phyloP scores from a whole-genome alignment of 2,888 invertebrate species.

The Metellina segmentata region DNA sequence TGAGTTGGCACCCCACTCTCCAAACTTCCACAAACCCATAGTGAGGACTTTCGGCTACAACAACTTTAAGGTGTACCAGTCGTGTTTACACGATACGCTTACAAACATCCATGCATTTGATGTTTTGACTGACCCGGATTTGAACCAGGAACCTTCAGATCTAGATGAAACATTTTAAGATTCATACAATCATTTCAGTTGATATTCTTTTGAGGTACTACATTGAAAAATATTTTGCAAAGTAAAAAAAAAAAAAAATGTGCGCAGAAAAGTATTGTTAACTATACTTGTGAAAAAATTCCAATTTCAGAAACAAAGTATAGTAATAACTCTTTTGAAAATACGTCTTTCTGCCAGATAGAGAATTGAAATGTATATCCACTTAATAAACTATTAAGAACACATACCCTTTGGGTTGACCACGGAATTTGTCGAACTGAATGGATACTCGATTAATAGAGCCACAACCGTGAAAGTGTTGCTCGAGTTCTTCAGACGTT shows the following conservation, averaged over 20 bases:
- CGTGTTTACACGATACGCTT: no score
- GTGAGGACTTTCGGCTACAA: no score
- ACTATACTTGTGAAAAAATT: neutral
- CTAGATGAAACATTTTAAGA: no score
- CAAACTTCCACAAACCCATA: no score
- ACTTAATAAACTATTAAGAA: neutral
- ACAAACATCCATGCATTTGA: no score
- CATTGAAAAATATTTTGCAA: neutral
- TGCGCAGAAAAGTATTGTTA: neutral
- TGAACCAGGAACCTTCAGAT: no score
- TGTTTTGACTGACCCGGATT: no score
- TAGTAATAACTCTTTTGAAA: neutral
- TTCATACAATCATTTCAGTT: no score
- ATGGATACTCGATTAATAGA: constrained; percentile 99
- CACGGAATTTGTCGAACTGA: constrained; percentile 98
- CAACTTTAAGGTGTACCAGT: no score
- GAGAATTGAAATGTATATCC: neutral
- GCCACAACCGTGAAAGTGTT: constrained; percentile 99
- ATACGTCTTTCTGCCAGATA: neutral
- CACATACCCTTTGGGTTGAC: constrained; percentile 95
- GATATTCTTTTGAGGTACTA: no score
- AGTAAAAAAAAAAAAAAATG: neutral
- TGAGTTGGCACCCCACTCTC: no score
- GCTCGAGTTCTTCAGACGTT: constrained; percentile 98
- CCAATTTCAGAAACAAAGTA: neutral